Base-by-base conservation (phyloP, 2,113 vertebrate species). In the Neolamprologus toae region DNA sequence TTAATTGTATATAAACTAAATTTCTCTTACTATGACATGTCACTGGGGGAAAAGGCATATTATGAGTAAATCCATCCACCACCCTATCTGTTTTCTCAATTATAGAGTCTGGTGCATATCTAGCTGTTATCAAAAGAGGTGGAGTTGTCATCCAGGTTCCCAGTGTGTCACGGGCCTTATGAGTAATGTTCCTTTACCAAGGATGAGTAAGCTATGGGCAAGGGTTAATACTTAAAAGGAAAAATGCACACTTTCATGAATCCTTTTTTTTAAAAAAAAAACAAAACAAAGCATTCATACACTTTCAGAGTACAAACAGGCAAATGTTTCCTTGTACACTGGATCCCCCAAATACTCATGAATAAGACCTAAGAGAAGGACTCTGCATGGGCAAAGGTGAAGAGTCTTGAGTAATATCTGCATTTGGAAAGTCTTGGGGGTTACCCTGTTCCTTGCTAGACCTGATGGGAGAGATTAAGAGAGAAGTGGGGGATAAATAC, bases 371-470 rank as follows among this genome's bases (percentile, higher is more conserved):
- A 33, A 54, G 86, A 87, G 37, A 88, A 88, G 53, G 45, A 90
- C 81, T 91, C 66, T 87, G 83, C 6, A n/a, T 53, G 8, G 68
- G 89, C 82, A 94, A 92, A 93, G 87, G 84, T 87, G 79, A 93
- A 78, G 45, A 45, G n/a, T 84, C n/a, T 89, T 92, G 88, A 89
- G 91, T 59, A 94, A 94, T 81, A 68, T 57, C 54, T 42, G 31
- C 84, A 68, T 84, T 82, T 71, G 80, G 40, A 90, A 85, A 66
- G 33, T 53, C 23, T 88, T 19, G 4, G 37, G 79, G 85, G 87
- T 78, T 61, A 87, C 66, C 82, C 55, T 89, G 83, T 33, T 86
- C 86, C 89, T 85, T 42, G 49, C 37, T 55, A 88, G 71, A 84
- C 84, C 78, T 83, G 80, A 85, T 76, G 61, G 87, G 81, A 88